phyloP scores from a whole-genome alignment of 2,113 vertebrate genomes.

The Ophiodon elongatus region DNA sequence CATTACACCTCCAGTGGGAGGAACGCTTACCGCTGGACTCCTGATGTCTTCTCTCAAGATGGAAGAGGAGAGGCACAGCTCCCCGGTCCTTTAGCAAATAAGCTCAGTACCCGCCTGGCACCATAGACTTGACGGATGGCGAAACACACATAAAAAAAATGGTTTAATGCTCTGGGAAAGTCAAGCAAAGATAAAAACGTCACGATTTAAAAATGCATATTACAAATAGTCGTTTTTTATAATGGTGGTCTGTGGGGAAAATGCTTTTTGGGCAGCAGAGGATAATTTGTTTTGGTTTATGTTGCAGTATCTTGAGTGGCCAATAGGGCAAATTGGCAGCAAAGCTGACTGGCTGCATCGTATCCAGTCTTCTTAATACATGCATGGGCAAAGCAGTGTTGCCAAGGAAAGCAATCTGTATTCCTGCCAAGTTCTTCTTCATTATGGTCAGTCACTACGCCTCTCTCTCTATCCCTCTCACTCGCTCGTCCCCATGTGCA shows the following conservation, averaged over 20 bases:
- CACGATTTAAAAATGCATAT: background rate
- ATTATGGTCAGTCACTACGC: background rate
- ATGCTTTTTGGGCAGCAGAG: background rate
- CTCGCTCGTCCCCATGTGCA: background rate
- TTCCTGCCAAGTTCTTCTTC: background rate
- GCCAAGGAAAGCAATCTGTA: background rate
- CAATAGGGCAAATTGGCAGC: background rate
- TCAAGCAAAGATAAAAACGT: background rate
- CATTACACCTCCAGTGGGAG: constrained; percentile 20
- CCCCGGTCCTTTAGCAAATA: background rate
- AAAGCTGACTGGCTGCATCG: background rate
- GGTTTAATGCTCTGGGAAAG: background rate
- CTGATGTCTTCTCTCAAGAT: constrained; percentile 6
- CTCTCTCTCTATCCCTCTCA: background rate
- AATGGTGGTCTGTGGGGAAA: no score
- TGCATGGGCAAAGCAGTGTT: background rate
- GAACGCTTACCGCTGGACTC: background rate
- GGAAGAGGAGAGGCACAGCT: background rate
- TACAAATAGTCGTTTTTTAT: background rate
- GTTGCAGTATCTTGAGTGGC: background rate
- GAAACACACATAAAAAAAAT: background rate
- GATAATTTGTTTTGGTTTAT: background rate
- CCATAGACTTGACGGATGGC: background rate
- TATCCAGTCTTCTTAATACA: background rate
- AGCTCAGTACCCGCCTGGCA: background rate